Conservation (phyloP, 2,113 vertebrate species). For the Dicerorhinus sumatrensis region DNA sequence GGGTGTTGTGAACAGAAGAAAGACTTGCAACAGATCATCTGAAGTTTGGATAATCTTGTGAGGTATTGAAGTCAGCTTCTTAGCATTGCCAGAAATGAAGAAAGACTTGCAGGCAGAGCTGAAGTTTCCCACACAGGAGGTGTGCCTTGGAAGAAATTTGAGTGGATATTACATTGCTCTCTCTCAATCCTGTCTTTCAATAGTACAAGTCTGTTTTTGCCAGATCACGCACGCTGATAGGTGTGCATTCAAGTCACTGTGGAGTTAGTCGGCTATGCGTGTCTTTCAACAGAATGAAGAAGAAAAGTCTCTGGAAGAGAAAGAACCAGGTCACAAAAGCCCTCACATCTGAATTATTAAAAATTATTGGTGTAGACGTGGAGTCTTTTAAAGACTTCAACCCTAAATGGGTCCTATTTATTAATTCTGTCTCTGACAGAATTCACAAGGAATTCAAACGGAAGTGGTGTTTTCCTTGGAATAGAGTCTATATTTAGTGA, state of each 20-base stretch:
- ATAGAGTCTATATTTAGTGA: not conserved
- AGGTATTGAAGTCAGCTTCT: not conserved
- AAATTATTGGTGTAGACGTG: not conserved
- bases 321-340: constrained; percentile 11
- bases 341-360: not conserved
- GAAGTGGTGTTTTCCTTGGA: not conserved
- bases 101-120: not conserved
- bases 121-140: not conserved
- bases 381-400: not conserved
- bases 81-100: not conserved
- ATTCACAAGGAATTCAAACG: not conserved
- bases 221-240: not conserved
- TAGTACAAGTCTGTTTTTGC: not conserved
- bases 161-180: not conserved
- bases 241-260: not conserved
- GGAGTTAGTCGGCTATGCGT: not conserved
- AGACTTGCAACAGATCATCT: not conserved
- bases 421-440: not conserved
- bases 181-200: not conserved
- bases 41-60: not conserved
- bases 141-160: not conserved
- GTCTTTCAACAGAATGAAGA: not conserved
- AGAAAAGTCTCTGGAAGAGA: not conserved
- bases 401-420: not conserved
- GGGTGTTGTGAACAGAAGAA: not conserved